Percentiles rank a stretch among this genome's conserved stretches.
Conservation (phyloP, 2,888 invertebrate genomes). For the Lypha dubia region DNA sequence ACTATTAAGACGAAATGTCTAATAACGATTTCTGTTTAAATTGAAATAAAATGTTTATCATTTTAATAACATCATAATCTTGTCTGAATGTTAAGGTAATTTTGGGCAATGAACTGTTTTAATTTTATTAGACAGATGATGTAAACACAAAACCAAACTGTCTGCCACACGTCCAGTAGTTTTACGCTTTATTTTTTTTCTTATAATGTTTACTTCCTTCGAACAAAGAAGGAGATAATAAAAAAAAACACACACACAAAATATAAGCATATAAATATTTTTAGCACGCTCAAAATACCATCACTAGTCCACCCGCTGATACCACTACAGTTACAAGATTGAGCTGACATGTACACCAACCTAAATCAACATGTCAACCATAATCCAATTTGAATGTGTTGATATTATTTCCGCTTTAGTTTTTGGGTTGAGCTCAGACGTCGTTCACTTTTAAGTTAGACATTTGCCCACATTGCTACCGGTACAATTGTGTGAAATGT, state of each 20-base stretch:
- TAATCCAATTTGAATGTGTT: constrained; percentile 64
- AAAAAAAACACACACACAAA: not conserved
- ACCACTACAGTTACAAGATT: not conserved
- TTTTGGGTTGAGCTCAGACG: constrained; percentile 42
- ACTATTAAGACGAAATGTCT: no score
- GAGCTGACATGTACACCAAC: constrained; percentile 25
- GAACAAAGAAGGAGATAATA: not conserved
- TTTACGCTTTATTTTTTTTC: not conserved
- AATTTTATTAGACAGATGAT: constrained; percentile 1
- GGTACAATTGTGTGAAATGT: constrained; percentile 45
- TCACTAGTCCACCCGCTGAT: not conserved
- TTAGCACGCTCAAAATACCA: constrained; percentile 12
- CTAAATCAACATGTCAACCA: constrained; percentile 43
- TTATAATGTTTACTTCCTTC: not conserved
- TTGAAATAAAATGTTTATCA: no score
- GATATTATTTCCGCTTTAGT: constrained; percentile 63
- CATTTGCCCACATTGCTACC: constrained; percentile 69
- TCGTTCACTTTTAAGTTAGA: constrained; percentile 52
- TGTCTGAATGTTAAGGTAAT: not conserved
- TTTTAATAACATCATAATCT: constrained; percentile 16
- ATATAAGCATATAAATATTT: not conserved
- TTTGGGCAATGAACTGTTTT: constrained; percentile 21
- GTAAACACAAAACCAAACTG: not conserved
- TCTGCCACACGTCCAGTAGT: constrained; percentile 12
- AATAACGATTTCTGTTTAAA: no score